Conservation (phyloP, 1,140 invertebrate genomes). For the Euura saliciscinereae region DNA sequence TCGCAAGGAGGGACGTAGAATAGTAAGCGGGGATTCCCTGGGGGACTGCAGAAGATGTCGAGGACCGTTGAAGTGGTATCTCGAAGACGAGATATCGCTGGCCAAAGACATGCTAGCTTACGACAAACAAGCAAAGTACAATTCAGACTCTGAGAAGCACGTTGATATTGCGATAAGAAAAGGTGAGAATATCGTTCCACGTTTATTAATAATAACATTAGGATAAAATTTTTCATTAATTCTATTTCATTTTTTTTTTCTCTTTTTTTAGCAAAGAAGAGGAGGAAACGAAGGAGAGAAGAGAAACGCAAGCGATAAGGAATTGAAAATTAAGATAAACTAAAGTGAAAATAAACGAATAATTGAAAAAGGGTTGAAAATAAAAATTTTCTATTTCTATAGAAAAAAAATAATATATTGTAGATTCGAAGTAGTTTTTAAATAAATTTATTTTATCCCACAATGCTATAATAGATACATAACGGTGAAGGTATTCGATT, state of each 20-base stretch:
- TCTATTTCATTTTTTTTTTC: neutral
- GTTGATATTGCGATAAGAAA: slow-evolving; percentile 25
- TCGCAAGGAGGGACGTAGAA: neutral
- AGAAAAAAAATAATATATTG: neutral
- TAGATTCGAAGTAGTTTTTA: too few relatives aligned
- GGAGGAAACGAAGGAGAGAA: neutral
- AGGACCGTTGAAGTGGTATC: slow-evolving; percentile 37
- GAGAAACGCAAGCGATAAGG: neutral
- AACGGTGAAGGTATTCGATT: too few relatives aligned
- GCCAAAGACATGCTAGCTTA: slow-evolving; percentile 32
- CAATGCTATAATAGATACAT: too few relatives aligned
- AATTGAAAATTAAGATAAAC: too few relatives aligned
- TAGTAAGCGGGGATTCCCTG: slow-evolving; percentile 18
- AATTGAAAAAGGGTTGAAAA: neutral
- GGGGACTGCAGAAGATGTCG: slow-evolving; percentile 34
- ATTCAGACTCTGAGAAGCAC: slow-evolving; percentile 23
- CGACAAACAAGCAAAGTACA: slow-evolving; percentile 22
- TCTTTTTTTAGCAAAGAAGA: neutral
- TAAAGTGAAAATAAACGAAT: too few relatives aligned
- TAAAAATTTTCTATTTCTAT: too few relatives aligned
- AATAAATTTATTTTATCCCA: too few relatives aligned
- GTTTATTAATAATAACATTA: too few relatives aligned
- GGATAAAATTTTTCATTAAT: too few relatives aligned
- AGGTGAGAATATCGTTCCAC: slow-evolving; percentile 9
- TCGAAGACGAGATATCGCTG: slow-evolving; percentile 41